Evolutionary conservation across 1,140 invertebrate species (phyloP).

Genomic region (Trissolcus basalis): DNA sequence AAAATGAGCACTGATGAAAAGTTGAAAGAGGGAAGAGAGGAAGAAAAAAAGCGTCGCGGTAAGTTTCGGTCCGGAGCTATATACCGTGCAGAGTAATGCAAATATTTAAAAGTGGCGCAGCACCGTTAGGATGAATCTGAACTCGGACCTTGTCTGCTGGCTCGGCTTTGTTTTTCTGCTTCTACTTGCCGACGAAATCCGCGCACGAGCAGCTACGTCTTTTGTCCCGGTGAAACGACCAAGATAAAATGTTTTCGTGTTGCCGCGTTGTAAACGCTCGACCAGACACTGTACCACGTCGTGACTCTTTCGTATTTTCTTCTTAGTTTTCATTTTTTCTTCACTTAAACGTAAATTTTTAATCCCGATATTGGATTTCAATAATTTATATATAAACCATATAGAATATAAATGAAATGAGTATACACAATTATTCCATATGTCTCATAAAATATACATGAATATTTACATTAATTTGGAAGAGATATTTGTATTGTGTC

Average conservation of each 20-base stretch:
- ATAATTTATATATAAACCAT: too few species aligned
- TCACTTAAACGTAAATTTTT: too few species aligned
- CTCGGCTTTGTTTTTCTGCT: constrained; percentile 66
- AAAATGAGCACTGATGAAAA: neutral
- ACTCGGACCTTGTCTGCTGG: constrained; percentile 52
- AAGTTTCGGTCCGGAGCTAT: constrained; percentile 13
- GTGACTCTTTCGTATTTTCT: constrained; percentile 27
- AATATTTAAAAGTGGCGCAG: constrained; percentile 34
- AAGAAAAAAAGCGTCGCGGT: neutral
- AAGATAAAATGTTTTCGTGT: constrained; percentile 50
- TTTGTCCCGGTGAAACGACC: constrained; percentile 58
- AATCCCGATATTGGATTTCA: too few species aligned
- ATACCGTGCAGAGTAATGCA: constrained; percentile 3
- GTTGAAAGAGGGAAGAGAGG: neutral
- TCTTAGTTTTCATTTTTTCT: constrained; percentile 5
- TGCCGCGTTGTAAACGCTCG: constrained; percentile 42
- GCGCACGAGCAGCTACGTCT: constrained; percentile 57
- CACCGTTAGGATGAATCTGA: constrained; percentile 22
- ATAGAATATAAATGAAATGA: too few species aligned
- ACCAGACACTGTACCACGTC: constrained; percentile 35
- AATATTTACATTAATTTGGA: too few species aligned
- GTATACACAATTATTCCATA: too few species aligned
- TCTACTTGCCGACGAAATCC: constrained; percentile 60
- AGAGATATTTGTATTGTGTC: too few species aligned
- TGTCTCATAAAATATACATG: too few species aligned